Evolutionary conservation across 2,888 invertebrate species (phyloP), one percentile per base, ranked within the genome.

Genomic region (Plusia festucae): DNA sequence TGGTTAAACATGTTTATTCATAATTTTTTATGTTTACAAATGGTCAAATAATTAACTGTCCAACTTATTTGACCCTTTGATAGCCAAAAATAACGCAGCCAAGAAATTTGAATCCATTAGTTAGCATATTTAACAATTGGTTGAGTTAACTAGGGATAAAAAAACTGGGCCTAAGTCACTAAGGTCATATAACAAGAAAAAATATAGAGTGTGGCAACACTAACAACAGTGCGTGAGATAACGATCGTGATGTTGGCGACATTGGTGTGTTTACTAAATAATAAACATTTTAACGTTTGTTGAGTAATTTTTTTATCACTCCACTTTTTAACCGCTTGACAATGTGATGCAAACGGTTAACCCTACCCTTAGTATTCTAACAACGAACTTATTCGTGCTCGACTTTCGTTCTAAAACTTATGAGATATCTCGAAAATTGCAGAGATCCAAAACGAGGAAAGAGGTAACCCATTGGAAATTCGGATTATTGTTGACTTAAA

Each of bases 151-250:
- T n/a, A n/a, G n/a, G n/a, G n/a, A n/a, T n/a, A n/a, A n/a, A n/a
- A n/a, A n/a, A n/a, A n/a, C n/a, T n/a, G n/a, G n/a, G n/a, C n/a
- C n/a, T n/a, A n/a, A n/a, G n/a, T n/a, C n/a, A 20, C 20, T 49
- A 49, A 49, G 20, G 13, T 52, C 22, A 34, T 44, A 20, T 27
- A 34, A 56, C 27, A 34, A 59, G 13, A 53, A 56, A 60, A 30
- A 53, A 74, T 24, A 30, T 46, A 56, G 18, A 63, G 58, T 64
- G 76, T 59, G 40, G 61, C 53, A 65, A 40, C 40, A 40, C 40
- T 40, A 40, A 40, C 40, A 40, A 70, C 61, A 70, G 22, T 56
- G 65, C 65, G 76, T 73, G 70, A 73, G 76, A 65, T 61, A 53
- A 8, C 55, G 13, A 63, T 75, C 70, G 76, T 65, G 65, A 61